Evolutionary conservation across 2,113 vertebrate genomes (phyloP), one percentile per base, ranked within the genome.

Genomic region (Mesitornis unicolor): DNA sequence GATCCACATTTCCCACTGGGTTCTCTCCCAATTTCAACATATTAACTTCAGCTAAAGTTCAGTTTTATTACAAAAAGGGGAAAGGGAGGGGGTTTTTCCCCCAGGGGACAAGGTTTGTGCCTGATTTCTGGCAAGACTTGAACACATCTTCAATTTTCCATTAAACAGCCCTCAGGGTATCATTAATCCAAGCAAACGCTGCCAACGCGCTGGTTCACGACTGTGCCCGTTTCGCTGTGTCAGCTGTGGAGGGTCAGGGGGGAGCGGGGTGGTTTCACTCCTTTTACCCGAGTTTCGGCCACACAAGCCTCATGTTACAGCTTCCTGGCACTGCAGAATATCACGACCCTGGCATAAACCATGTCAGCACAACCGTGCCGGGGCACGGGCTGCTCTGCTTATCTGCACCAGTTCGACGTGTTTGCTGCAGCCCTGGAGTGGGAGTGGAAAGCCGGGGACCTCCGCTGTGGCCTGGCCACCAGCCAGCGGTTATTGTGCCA

Each of bases 1-100:
- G 3, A 29, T 1, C 4, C 13, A 10, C 7, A 1, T 6, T 43
- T 7, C 69, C 28, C 69, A 8, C 25, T 1, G 33, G 24, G 10
- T 17, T 50, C 53, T 51, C 51, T 25, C 56, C 36, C 56, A 14
- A 0, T 2, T 36, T 19, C 51, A 6, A 9, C 5, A 14, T 2
- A 9, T 10, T 28, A 25, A 10, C n/a, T 33, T 24, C 40, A n/a
- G 38, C 65, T 33, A 18, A 57, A 57, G 18, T 10, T 11, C 35
- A 16, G 5, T 7, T 64, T 75, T 29, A 38, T 13, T 26, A 14
- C 17, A 35, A 38, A 38, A 40, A 29, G 43, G 7, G 10, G 25
- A 40, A n/a, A 6, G 17, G 31, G 13, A 47, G 11, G 14, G 2
- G n/a, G n/a, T 33, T 35, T 21, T 5, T 8, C 24, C 51, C 35